Conservation (phyloP, 2,797 vertebrate genomes). For the Xenops minutus region DNA sequence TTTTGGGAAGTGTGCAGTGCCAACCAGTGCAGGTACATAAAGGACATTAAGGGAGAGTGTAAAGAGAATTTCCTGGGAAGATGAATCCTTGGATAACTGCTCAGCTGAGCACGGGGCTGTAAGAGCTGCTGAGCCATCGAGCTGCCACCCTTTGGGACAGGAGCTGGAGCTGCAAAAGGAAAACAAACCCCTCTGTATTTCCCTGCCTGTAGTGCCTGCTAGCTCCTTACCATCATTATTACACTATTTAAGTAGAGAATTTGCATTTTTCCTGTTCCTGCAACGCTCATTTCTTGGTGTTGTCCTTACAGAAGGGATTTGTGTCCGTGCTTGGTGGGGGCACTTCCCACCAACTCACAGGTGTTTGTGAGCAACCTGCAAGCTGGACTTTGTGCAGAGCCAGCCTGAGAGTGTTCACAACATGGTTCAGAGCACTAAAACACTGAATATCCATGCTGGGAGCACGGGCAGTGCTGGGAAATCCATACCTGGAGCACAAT, state of each 20-base stretch:
- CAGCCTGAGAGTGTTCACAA: neutral
- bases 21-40: neutral
- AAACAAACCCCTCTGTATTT: neutral
- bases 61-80: neutral
- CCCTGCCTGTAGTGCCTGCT: neutral
- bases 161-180: neutral
- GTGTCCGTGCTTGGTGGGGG: accelerated
- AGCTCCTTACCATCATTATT: neutral
- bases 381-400: neutral
- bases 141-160: neutral
- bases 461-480: neutral
- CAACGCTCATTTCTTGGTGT: neutral
- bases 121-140: neutral
- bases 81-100: neutral
- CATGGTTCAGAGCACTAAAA: neutral
- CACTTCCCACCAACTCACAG: neutral
- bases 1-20: neutral
- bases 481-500: neutral
- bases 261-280: accelerated
- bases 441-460: neutral
- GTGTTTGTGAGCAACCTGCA: neutral
- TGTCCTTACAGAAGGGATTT: neutral
- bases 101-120: neutral
- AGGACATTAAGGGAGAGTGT: neutral
- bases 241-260: neutral